These are phyloP conservation scores for Reticulitermes lucifugus DNA, from an alignment of 2,888 invertebrate species.

Conservation along the genomic window DNA sequence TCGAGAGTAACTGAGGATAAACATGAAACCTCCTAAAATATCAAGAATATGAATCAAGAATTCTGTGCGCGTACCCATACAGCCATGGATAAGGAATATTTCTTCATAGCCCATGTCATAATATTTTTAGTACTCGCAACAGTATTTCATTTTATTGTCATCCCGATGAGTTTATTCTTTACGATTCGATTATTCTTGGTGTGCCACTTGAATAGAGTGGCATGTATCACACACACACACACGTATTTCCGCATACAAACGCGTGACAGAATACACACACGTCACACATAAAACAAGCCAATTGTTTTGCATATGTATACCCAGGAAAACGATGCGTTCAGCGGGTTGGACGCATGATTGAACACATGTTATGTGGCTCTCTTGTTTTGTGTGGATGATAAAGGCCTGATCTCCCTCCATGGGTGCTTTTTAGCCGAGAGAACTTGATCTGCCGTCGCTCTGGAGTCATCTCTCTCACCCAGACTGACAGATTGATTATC, in stretches of 20 bases:
- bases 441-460: not conserved
- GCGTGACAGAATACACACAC: not conserved
- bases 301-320: conserved; percentile 13
- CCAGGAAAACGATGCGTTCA: not conserved
- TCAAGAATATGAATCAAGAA: too few relatives aligned
- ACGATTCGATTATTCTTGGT: not conserved
- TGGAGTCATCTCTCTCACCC: not conserved
- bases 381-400: not conserved
- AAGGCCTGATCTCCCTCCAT: not conserved
- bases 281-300: conserved; percentile 6
- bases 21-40: too few relatives aligned
- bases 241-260: not conserved
- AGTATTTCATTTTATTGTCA: not conserved
- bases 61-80: too few relatives aligned
- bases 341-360: not conserved
- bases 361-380: not conserved
- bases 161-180: not conserved
- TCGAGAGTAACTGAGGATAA: too few relatives aligned
- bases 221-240: not conserved
- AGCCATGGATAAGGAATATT: too few relatives aligned
- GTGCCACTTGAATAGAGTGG: not conserved
- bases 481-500: not conserved
- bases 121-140: not conserved
- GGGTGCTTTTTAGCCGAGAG: not conserved
- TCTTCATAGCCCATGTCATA: too few relatives aligned